These are phyloP conservation scores for Volucella zonaria DNA, from an alignment of 2,888 invertebrate species.

Conservation along the genomic window DNA sequence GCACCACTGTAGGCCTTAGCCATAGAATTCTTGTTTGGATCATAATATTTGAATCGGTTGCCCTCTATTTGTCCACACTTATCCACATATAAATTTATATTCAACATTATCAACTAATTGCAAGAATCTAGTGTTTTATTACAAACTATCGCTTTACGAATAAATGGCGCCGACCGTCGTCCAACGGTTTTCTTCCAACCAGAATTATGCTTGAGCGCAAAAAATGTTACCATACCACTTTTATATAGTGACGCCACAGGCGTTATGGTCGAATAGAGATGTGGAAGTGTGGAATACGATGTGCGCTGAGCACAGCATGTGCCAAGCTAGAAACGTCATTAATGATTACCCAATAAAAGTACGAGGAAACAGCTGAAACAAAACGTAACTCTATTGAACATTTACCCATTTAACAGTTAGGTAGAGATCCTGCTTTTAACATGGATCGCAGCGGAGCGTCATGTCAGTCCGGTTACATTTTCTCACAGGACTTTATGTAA, in stretches of 20 bases:
- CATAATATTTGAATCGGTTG: no score
- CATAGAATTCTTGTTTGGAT: no score
- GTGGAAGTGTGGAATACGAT: slow-evolving; percentile 27
- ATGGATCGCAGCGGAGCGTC: slow-evolving; percentile 32
- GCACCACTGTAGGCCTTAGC: no score
- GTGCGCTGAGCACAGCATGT: slow-evolving; percentile 42
- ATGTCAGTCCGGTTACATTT: not conserved
- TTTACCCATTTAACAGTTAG: slow-evolving; percentile 49
- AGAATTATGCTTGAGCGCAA: slow-evolving; percentile 56
- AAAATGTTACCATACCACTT: slow-evolving; percentile 46
- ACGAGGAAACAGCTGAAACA: not conserved
- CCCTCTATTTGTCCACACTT: no score
- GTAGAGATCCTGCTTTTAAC: slow-evolving; percentile 29
- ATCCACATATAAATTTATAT: not conserved
- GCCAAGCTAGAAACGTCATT: slow-evolving; percentile 38
- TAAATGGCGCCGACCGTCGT: slow-evolving; percentile 15
- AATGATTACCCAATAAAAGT: slow-evolving; percentile 39
- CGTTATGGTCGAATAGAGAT: slow-evolving; percentile 6
- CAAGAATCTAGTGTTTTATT: slow-evolving; percentile 43
- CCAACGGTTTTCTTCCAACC: slow-evolving; percentile 55
- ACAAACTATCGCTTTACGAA: slow-evolving; percentile 46
- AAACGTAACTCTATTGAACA: slow-evolving; percentile 35
- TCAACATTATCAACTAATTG: slow-evolving; percentile 46
- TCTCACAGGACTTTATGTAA: not conserved
- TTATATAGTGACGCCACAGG: slow-evolving; percentile 31